Evolutionary conservation across 2,797 vertebrate genomes (phyloP), one percentile per base, ranked within the genome.

Genomic region (Passerculus sandwichensis): DNA sequence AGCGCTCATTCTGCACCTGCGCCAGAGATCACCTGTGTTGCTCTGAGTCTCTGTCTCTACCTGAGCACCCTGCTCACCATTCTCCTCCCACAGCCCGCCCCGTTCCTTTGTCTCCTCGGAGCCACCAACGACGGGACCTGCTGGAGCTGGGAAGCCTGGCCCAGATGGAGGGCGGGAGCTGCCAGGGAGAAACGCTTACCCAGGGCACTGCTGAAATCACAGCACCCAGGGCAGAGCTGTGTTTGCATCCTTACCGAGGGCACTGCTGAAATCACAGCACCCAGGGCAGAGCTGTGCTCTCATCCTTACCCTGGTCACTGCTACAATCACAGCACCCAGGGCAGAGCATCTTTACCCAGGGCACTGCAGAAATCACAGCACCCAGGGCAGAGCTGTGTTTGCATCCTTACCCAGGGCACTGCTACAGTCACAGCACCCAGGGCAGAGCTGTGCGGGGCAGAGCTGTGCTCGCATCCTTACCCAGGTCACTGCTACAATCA

Each of bases 81-180:
- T 93, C 97, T 96, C 97, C 97, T 97, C 97, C 97, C 97, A 95
- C 93, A 21, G 40, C 76, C 96, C 88, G 78, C 97, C 97, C 96
- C 10, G 1, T 93, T 96, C 91, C 93, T 96, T 85, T 96, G 94
- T 96, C 89, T 97, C 85, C 87, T 94, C 80, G 36, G 88, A 95
- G 85, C 92, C 81, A 85, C 64, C 86, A 72, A 65, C 96, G 91
- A 51, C 26, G 84, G 57, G 67, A 94, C 89, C 88, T 54, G 23
- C 69, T 75, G 65, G 48, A 67, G 66, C 75, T 96, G 23, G 81
- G 85, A 67, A 76, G 67, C 53, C 92, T 76, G 81, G 75, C 69
- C 82, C 71, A 93, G 91, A 50, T 17, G 66, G 53, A 88, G 57
- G 36, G 36, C 36, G 36, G 72, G 80, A 60, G 92, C 57, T 83